Evolutionary conservation across 2,113 vertebrate species (phyloP).

Genomic region (Microcebus jonahi): DNA sequence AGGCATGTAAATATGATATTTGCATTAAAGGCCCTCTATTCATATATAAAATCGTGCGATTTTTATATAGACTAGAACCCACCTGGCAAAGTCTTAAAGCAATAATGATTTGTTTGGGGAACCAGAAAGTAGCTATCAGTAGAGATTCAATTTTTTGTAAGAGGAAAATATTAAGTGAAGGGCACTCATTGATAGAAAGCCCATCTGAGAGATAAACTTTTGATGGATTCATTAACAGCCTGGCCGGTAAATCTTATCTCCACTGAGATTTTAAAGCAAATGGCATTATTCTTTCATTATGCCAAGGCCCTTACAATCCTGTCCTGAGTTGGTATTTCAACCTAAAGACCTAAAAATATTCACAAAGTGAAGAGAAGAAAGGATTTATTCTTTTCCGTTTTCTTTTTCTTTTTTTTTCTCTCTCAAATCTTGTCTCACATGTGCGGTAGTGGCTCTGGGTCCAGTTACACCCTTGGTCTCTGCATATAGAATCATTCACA

Average conservation of each 20-base stretch:
- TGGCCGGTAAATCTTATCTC: slow-evolving; percentile 4
- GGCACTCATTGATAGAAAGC: not conserved
- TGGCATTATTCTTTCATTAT: slow-evolving; percentile 50
- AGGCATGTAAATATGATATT: not conserved
- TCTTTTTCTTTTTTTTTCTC: no score
- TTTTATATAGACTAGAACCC: slow-evolving; percentile 21
- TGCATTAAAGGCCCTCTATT: not conserved
- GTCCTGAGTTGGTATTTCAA: not conserved
- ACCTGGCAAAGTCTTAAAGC: slow-evolving; percentile 14
- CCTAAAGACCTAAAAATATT: not conserved
- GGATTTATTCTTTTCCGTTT: no score
- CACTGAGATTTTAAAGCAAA: slow-evolving; percentile 57
- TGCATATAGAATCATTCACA: not conserved
- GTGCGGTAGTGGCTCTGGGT: not conserved
- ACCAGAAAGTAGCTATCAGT: not conserved
- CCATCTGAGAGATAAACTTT: not conserved
- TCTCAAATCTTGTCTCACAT: not conserved
- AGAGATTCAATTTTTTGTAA: slow-evolving; percentile 47
- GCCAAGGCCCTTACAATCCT: not conserved
- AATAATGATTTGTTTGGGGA: not conserved
- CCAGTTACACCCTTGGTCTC: not conserved
- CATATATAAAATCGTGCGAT: not conserved
- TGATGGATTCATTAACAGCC: slow-evolving; percentile 11
- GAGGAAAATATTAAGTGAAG: slow-evolving; percentile 53
- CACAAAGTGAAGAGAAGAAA: not conserved